These are phyloP conservation scores for Blastobasis lacticolella DNA, from an alignment of 2,888 invertebrate genomes.

Conservation along the genomic window DNA sequence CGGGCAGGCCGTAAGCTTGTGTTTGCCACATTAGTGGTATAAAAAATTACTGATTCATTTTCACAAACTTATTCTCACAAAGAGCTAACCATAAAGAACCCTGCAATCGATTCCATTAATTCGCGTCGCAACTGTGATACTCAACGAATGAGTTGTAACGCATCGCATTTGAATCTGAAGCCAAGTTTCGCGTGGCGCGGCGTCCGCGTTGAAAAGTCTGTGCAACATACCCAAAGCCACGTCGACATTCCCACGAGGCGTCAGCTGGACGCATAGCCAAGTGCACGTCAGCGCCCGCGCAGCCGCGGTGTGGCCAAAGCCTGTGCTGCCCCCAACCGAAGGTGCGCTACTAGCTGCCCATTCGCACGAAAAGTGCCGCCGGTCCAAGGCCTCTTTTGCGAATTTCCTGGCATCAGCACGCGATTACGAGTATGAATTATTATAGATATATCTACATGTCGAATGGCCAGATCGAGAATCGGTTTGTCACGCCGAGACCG, in stretches of 20 bases:
- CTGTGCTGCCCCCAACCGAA: slow-evolving; percentile 42
- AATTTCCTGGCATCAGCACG: slow-evolving; percentile 65
- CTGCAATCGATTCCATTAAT: no score
- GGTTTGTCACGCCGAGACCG: slow-evolving; percentile 39
- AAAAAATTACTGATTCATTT: no score
- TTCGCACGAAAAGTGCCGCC: slow-evolving; percentile 48
- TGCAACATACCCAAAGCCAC: slow-evolving; percentile 58
- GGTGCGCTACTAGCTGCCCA: slow-evolving; percentile 47
- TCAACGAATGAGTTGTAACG: neutral
- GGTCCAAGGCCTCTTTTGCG: slow-evolving; percentile 45
- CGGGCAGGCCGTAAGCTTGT: no score
- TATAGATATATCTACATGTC: slow-evolving; percentile 30
- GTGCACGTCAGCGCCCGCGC: slow-evolving; percentile 34
- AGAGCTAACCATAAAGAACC: no score
- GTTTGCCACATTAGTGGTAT: no score
- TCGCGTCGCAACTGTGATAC: no score
- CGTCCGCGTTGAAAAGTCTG: slow-evolving; percentile 29
- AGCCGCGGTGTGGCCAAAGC: slow-evolving; percentile 33
- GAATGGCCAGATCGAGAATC: slow-evolving; percentile 50
- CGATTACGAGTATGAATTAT: slow-evolving; percentile 41
- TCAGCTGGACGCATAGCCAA: slow-evolving; percentile 43
- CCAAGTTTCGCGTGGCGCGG: slow-evolving; percentile 27
- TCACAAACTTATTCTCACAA: no score
- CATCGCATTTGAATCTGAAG: slow-evolving; percentile 13
- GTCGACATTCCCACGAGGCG: slow-evolving; percentile 42